These are phyloP conservation scores for Plebejus argus DNA, from an alignment of 2,888 invertebrate genomes.

Conservation along the genomic window DNA sequence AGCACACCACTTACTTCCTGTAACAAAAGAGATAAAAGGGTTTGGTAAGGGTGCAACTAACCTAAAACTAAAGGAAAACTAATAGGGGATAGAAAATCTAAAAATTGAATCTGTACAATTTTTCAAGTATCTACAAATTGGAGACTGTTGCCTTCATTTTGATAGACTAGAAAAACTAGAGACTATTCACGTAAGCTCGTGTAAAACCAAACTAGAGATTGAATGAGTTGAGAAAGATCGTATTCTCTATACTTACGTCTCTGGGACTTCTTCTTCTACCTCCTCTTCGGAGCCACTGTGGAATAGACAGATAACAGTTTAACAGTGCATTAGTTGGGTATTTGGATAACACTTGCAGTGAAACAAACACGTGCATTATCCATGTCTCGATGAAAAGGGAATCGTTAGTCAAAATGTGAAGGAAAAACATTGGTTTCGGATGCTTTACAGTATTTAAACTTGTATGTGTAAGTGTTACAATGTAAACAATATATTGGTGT, in stretches of 20 bases:
- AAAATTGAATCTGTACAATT: slow-evolving; percentile 29
- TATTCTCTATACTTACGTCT: slow-evolving; percentile 83
- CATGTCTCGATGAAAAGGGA: neutral
- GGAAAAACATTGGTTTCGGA: slow-evolving; percentile 15
- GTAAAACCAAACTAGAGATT: slow-evolving; percentile 64
- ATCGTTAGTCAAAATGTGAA: slow-evolving; percentile 30
- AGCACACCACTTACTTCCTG: slow-evolving; percentile 82
- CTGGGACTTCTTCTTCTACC: slow-evolving; percentile 88
- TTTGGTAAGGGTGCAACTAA: slow-evolving; percentile 73
- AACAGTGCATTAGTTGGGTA: slow-evolving; percentile 30
- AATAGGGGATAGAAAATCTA: slow-evolving; percentile 48
- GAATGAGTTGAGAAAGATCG: slow-evolving; percentile 48
- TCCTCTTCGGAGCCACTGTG: slow-evolving; percentile 86
- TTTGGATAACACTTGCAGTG: slow-evolving; percentile 31
- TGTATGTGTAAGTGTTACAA: slow-evolving; percentile 29
- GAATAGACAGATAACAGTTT: slow-evolving; percentile 50
- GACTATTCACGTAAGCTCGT: slow-evolving; percentile 71
- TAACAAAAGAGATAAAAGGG: slow-evolving; percentile 77
- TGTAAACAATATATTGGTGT: slow-evolving; percentile 25
- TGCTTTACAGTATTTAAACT: slow-evolving; percentile 18
- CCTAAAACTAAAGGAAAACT: slow-evolving; percentile 51
- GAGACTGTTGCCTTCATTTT: slow-evolving; percentile 27
- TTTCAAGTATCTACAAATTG: slow-evolving; percentile 24
- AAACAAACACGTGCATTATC: slow-evolving; percentile 31
- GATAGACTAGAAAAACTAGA: slow-evolving; percentile 48